Evolutionary conservation across 2,797 vertebrate species (phyloP).

Genomic region (Etheostoma perlongum): DNA sequence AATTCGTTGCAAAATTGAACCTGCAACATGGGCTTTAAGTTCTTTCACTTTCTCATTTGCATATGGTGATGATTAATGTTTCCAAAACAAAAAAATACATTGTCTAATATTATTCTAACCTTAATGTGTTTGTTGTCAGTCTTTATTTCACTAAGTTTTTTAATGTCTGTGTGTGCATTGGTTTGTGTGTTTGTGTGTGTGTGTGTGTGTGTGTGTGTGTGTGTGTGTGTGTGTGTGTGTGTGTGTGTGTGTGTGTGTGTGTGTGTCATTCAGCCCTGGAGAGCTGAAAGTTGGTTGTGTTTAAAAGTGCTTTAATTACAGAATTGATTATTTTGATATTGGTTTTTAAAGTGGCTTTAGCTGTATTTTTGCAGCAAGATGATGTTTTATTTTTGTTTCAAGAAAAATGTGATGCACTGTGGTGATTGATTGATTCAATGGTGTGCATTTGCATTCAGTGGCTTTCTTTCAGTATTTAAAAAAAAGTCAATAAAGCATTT

Average conservation of each 20-base stretch:
- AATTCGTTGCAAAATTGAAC: too few species aligned
- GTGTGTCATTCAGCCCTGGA: constrained; percentile 62
- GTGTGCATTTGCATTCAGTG: constrained; percentile 23
- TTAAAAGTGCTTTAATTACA: constrained; percentile 38
- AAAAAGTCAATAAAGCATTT: constrained; percentile 48
- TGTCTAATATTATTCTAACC: too few species aligned
- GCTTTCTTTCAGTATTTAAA: constrained; percentile 39
- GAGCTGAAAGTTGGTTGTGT: constrained; percentile 60
- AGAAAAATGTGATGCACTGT: constrained; percentile 12
- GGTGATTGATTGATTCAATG: constrained; percentile 16
- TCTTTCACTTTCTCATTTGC: too few species aligned
- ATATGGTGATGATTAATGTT: too few species aligned
- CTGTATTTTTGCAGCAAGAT: constrained; percentile 14
- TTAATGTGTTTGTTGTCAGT: too few species aligned
- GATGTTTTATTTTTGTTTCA: constrained; percentile 16
- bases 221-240: constrained; percentile 16
- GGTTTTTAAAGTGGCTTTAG: constrained; percentile 31
- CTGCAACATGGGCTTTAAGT: too few species aligned
- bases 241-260: constrained; percentile 13
- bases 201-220: constrained; percentile 13
- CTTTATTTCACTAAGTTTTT: neutral
- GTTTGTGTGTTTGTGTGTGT: too few species aligned
- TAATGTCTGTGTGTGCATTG: too few species aligned
- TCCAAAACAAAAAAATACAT: too few species aligned
- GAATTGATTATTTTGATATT: neutral